A percentile compares a stretch with the other conserved stretches of the same genome.
Evolutionary conservation across 2,113 vertebrate genomes (phyloP).

Genomic region (Antennarius striatus): DNA sequence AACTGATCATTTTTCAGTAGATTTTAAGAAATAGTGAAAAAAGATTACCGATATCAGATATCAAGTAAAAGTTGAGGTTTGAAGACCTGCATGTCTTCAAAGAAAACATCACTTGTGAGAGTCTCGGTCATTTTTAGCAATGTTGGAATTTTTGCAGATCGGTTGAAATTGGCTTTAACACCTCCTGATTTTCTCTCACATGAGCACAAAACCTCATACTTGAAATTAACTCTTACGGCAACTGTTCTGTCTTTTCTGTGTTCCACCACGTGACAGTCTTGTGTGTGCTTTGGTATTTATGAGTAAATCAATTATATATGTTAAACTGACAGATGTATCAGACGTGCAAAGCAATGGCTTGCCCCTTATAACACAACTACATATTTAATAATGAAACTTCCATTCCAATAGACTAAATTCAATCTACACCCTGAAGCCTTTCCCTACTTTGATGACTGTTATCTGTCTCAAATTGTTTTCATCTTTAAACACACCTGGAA

Average conservation of each 20-base stretch:
- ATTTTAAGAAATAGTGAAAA: too few species aligned
- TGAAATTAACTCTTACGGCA: not conserved
- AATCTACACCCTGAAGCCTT: not conserved
- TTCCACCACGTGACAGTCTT: too few species aligned
- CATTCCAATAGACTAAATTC: conserved; percentile 9
- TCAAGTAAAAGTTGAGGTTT: too few species aligned
- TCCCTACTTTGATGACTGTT: not conserved
- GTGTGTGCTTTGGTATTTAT: conserved; percentile 8
- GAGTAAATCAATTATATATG: conserved; percentile 40
- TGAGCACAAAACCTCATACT: not conserved
- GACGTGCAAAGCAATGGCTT: conserved; percentile 19
- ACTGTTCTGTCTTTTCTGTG: too few species aligned
- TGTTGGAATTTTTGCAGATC: too few species aligned
- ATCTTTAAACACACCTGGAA: conserved; percentile 34
- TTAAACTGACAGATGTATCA: conserved; percentile 26
- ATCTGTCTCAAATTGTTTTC: conserved; percentile 21
- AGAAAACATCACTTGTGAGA: too few species aligned
- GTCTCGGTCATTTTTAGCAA: too few species aligned
- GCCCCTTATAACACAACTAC: conserved; percentile 2
- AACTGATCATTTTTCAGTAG: too few species aligned
- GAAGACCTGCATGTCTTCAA: too few species aligned
- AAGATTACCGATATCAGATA: too few species aligned
- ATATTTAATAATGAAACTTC: conserved; percentile 45
- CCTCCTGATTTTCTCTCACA: not conserved
- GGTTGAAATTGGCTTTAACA: too few species aligned